Evolutionary conservation across 2,888 invertebrate species (phyloP), one percentile per base, ranked within the genome.

Genomic region (Caenorhabditis becei): DNA sequence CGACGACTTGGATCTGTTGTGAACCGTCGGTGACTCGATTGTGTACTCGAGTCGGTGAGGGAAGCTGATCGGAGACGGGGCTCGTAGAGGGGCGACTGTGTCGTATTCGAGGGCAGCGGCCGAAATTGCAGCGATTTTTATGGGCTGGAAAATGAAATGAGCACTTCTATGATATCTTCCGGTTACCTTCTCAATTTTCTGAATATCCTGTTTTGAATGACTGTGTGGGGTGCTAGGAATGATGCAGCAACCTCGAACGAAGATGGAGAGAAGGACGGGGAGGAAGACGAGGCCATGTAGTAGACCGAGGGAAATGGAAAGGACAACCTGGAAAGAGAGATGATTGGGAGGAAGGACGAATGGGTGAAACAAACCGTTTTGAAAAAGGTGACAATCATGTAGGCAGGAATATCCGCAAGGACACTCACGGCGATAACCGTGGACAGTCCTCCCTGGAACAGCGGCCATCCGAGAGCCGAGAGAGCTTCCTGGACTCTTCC

Each of bases 301-400:
- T 2, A 96, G 96, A 53, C 97, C 97, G 49, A 91, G 80, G 18
- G 81, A 59, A 65, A 90, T 90, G 8, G 89, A 86, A 8, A 90
- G 87, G 54, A 90, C 87, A 14, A 90, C 89, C 83, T 82, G 49
- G 53, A 77, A 70, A 14, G 8, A 66, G 5, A 58, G 47, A 53
- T 7, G 10, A 28, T 37, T 32, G 49, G 10, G 53, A 44, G 96
- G n/a, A 56, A 51, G 96, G 96, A 90, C 97, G 93, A 92, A 96
- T 96, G 10, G 1, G 26, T 11, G 4, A 37, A 53, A 28, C n/a
- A 56, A 51, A 86, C 87, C 94, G 97, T 96, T 93, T 97, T 97
- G 93, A 97, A 97, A 94, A 97, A 97, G 0, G 97, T 96, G 37
- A 95, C 94, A 92, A 97, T 97, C 83, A 97, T 96, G 91, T 97